Conservation (phyloP, 2,888 invertebrate species). For the Caenorhabditis doughertyi region DNA sequence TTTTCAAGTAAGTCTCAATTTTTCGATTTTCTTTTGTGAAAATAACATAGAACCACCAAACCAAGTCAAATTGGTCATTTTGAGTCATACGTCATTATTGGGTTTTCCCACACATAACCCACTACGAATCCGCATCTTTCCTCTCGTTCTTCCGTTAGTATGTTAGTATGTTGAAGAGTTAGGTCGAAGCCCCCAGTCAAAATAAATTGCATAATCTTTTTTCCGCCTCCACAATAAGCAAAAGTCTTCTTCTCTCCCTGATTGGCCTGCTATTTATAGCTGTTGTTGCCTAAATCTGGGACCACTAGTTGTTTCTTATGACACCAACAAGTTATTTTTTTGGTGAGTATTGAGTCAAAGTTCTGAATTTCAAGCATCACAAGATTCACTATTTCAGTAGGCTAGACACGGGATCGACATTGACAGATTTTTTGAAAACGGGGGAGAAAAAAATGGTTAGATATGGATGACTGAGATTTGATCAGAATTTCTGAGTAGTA, state of each 20-base stretch:
- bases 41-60: background rate
- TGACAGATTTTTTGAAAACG: background rate
- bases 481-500: conserved; percentile 37
- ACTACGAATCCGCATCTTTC: conserved; percentile 17
- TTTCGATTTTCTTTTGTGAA: background rate
- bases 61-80: background rate
- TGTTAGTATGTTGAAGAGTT: conserved; percentile 32
- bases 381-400: background rate
- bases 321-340: conserved; percentile 20
- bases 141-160: conserved; percentile 40
- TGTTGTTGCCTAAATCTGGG: conserved; percentile 35
- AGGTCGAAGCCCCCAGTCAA: conserved; percentile 26
- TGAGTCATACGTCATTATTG: conserved; percentile 22
- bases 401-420: background rate
- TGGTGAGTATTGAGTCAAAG: background rate
- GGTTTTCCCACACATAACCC: conserved; percentile 22
- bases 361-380: conserved; percentile 5
- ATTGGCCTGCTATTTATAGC: conserved; percentile 58
- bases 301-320: conserved; percentile 15
- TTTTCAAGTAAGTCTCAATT: conserved; percentile 66
- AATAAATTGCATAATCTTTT: conserved; percentile 58
- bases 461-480: conserved; percentile 37
- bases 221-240: conserved; percentile 59
- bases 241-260: conserved; percentile 33
- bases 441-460: background rate